A percentile compares a stretch with the other conserved stretches of the same genome.
Evolutionary conservation across 2,113 vertebrate genomes (phyloP).

Genomic region (Orthonyx spaldingii): DNA sequence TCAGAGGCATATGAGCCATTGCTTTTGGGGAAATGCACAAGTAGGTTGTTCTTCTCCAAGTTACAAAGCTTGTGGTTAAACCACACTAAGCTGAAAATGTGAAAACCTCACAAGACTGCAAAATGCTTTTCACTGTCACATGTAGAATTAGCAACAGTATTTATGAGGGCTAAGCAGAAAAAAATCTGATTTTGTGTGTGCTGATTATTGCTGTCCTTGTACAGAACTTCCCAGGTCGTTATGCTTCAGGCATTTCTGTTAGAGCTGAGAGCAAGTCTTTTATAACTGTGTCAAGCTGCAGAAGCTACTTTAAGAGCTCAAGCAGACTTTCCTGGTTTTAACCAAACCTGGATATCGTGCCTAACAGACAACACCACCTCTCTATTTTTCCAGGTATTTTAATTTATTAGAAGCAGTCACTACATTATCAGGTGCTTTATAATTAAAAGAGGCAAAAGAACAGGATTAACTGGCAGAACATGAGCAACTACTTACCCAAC

Average conservation of each 20-base stretch:
- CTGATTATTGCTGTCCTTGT: not conserved
- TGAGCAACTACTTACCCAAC: not conserved
- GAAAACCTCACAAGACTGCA: not conserved
- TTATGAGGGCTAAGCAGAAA: not conserved
- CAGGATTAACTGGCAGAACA: conserved; percentile 39
- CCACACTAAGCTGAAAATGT: not conserved
- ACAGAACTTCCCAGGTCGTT: not conserved
- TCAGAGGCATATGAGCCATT: not conserved
- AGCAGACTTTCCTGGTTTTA: not conserved
- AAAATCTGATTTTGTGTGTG: not conserved
- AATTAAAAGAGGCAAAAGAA: conserved; percentile 31
- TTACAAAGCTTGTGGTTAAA: not conserved
- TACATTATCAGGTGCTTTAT: not conserved
- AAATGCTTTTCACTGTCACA: not conserved
- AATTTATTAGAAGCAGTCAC: conserved; percentile 21
- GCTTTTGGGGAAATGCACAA: not conserved
- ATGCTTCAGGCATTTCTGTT: not conserved
- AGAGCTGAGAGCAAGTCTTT: not conserved
- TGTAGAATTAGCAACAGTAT: not conserved
- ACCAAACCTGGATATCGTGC: not conserved
- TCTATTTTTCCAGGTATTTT: conserved; percentile 1
- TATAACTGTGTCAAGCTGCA: not conserved
- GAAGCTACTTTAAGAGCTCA: not conserved
- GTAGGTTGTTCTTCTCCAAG: not conserved
- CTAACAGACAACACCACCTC: not conserved